Evolutionary conservation across 2,888 invertebrate genomes (phyloP), one percentile per base, ranked within the genome.

Genomic region (Dasysyrphus albostriatus): DNA sequence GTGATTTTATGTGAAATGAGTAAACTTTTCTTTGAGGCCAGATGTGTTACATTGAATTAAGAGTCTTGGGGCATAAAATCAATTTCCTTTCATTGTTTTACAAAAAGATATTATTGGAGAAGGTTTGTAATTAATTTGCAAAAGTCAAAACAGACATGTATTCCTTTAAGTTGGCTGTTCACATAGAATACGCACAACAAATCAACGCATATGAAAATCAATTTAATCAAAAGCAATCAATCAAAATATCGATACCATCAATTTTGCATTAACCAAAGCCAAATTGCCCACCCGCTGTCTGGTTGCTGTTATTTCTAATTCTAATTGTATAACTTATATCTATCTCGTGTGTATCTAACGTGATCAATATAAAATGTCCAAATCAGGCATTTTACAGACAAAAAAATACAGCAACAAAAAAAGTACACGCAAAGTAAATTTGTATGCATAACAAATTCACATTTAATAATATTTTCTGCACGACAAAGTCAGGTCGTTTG

Each of bases 331-430:
- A 19, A 37, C 14, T 1, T 69, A n/a, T 69, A 54, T 34, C 75
- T 56, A 42, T 49, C 16, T 58, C 16, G 42, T 67, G 42, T 67
- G 37, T 44, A 70, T 69, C 44, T 61, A 56, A 54, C 59, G 54
- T 75, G 67, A 80, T 70, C 75, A 75, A 75, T 69, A 69, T 75
- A 70, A 75, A 75, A 61, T 75, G 54, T 70, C 70, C 69, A 76
- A 76, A 81, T 81, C 61, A 63, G 69, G 49, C 34, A 67, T 67
- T 47, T 49, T 19, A 49, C 37, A 24, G 3, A 49, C n/a, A 65
- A 29, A 49, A 16, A 24, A 56, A 32, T 32, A 54, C 1, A n/a
- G 4, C 2, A 44, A 63, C n/a, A 58, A 9, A 8, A 42, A 63
- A 63, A 44, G 8, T 12, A 63, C 47, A 67, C 76, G n/a, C 24